Evolutionary conservation across 1,140 invertebrate genomes (phyloP), one percentile per base, ranked within the genome.

Genomic region (Homalodisca vitripennis): DNA sequence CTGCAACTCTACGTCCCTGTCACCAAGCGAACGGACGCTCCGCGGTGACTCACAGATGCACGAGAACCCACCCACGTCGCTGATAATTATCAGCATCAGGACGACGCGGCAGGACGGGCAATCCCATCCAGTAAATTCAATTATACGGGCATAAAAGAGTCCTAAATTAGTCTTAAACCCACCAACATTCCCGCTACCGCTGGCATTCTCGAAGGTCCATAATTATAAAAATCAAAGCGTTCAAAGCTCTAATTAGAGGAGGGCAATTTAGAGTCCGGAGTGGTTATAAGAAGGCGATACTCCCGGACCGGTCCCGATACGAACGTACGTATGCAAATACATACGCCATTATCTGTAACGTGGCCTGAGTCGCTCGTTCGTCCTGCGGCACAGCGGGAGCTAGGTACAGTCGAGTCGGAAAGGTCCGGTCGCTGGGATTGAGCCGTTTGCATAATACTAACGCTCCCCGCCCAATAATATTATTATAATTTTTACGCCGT

Each of bases 391-490:
- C n/a, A n/a, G n/a, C n/a, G n/a, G n/a, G n/a, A n/a, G n/a, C n/a
- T n/a, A n/a, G n/a, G n/a, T n/a, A n/a, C n/a, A n/a, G n/a, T n/a
- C n/a, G n/a, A n/a, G n/a, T n/a, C n/a, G n/a, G n/a, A n/a, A n/a
- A n/a, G n/a, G n/a, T n/a, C n/a, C n/a, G n/a, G n/a, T 12, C 48
- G 48, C 14, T 14, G 3, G 14, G 48, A 51, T 51, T 51, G 48
- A 51, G 48, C 48, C 48, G 48, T 51, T 51, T 51, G 48, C 48
- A 51, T 51, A 51, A 51, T 51, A 14, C 48, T 51, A 51, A 51
- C 48, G n/a, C n/a, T 51, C 48, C 48, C 34, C 48, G 3, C 48
- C 48, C 48, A 51, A 20, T 51, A 22, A 51, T 51, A 51, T 51
- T 20, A 22, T 51, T 51, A 51, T 51, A 51, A 20, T 51, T 51